A percentile compares a stretch with the other conserved stretches of the same genome.
These are phyloP conservation scores for Candidula unifasciata DNA, from an alignment of 2,888 invertebrate genomes.

Conservation along the genomic window DNA sequence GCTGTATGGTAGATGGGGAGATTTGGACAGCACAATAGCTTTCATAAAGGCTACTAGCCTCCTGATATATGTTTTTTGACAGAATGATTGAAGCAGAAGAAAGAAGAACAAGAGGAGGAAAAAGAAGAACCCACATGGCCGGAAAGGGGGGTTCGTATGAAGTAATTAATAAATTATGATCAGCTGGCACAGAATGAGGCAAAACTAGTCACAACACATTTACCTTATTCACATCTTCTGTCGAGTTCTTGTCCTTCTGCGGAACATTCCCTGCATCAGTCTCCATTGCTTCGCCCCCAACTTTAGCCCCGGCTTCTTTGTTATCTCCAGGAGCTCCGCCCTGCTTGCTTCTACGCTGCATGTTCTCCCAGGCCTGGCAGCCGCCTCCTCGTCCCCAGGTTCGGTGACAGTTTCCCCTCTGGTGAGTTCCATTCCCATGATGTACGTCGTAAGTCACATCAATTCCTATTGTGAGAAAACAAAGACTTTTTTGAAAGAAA, in stretches of 20 bases:
- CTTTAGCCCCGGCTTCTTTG: constrained; percentile 45
- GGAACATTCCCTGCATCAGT: not conserved
- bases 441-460: constrained; percentile 57
- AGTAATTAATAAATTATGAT: too few relatives aligned
- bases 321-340: constrained; percentile 11
- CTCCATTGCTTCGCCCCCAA: constrained; percentile 22
- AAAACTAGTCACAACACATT: not conserved
- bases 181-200: too few relatives aligned
- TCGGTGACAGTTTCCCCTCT: constrained; percentile 21
- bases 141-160: too few relatives aligned
- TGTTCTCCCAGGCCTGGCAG: constrained; percentile 28
- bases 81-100: too few relatives aligned
- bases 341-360: constrained; percentile 27
- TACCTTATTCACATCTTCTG: constrained; percentile 21
- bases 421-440: constrained; percentile 40
- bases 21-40: too few relatives aligned
- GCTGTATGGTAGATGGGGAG: too few relatives aligned
- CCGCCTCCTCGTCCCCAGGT: constrained; percentile 39
- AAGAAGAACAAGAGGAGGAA: too few relatives aligned
- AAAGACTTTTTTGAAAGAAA: not conserved
- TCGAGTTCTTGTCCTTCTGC: not conserved
- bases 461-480: constrained; percentile 46
- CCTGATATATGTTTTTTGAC: too few relatives aligned
- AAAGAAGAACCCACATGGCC: too few relatives aligned
- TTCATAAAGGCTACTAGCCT: too few relatives aligned